Percentiles rank a stretch among this genome's conserved stretches.
Evolutionary conservation across 2,888 invertebrate genomes (phyloP).

Genomic region (Drosophila niveifrons): DNA sequence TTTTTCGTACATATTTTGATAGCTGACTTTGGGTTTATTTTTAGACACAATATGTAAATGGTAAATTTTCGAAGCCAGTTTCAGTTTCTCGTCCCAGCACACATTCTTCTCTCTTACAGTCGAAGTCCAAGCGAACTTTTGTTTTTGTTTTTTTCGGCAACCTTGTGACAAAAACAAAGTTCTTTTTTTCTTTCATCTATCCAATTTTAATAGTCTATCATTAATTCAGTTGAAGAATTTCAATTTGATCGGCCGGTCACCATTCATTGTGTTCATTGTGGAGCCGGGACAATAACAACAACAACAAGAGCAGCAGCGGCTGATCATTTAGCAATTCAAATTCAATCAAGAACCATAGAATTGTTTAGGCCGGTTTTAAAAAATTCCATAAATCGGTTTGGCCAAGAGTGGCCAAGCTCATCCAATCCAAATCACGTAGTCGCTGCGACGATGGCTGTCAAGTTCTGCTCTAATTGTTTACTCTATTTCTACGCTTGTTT

Average conservation of each 20-base stretch:
- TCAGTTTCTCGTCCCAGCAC: slow-evolving; percentile 5
- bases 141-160: slow-evolving; percentile 57
- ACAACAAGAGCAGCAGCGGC: neutral
- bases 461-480: slow-evolving; percentile 69
- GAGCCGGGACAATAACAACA: slow-evolving; percentile 5
- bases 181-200: slow-evolving; percentile 47
- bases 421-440: slow-evolving; percentile 72
- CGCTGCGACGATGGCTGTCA: slow-evolving; percentile 39
- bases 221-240: slow-evolving; percentile 70
- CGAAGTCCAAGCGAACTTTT: slow-evolving; percentile 42
- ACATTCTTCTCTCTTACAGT: slow-evolving; percentile 34
- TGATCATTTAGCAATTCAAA: slow-evolving; percentile 77
- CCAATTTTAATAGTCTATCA: slow-evolving; percentile 58
- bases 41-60: slow-evolving; percentile 38
- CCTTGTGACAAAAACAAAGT: slow-evolving; percentile 57
- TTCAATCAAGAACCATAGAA: slow-evolving; percentile 65
- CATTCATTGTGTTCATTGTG: slow-evolving; percentile 60
- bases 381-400: slow-evolving; percentile 39
- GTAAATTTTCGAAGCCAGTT: slow-evolving; percentile 11
- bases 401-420: slow-evolving; percentile 26
- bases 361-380: slow-evolving; percentile 45
- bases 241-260: slow-evolving; percentile 61
- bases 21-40: slow-evolving; percentile 55
- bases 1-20: slow-evolving; percentile 40
- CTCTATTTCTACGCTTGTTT: slow-evolving; percentile 72